phyloP scores from a whole-genome alignment of 37 sponge, comb jelly and placozoan species.

The Spongilla lacustris region DNA sequence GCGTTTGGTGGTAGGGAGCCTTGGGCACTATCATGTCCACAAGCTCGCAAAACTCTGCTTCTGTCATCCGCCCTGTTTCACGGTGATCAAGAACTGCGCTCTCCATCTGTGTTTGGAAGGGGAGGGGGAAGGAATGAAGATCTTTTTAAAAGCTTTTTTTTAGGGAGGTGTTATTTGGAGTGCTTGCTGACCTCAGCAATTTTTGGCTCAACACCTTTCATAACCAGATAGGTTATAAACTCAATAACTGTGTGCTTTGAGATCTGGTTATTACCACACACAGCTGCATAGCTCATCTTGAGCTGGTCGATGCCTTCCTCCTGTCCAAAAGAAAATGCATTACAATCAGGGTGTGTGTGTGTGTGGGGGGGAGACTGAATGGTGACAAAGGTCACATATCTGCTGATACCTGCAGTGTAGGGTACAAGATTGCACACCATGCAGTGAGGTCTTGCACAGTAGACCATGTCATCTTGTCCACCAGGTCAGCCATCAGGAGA shows the following conservation, averaged over 20 bases:
- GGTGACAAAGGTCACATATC: background rate
- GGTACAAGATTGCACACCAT: conserved; percentile 44
- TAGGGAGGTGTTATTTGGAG: background rate
- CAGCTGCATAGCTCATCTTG: conserved; percentile 45
- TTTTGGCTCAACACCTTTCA: conserved; percentile 67
- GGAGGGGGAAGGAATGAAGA: background rate
- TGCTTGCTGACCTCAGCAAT: conserved; percentile 44
- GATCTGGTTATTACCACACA: conserved; percentile 25
- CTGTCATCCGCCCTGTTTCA: conserved; percentile 41
- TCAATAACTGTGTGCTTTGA: conserved; percentile 34
- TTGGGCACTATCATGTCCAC: conserved; percentile 36
- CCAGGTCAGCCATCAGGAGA: conserved; percentile 43
- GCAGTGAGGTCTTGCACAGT: conserved; percentile 38
- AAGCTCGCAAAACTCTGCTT: conserved; percentile 74
- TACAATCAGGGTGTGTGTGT: too few species aligned
- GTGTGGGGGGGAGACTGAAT: too few species aligned
- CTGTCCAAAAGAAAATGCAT: conserved; percentile 47
- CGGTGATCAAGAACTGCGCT: conserved; percentile 26
- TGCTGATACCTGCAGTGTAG: conserved; percentile 52
- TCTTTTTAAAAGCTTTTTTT: background rate
- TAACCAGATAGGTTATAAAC: conserved; percentile 38
- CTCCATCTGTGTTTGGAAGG: conserved; percentile 41
- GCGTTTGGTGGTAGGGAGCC: conserved; percentile 38
- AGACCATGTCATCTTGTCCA: conserved; percentile 35
- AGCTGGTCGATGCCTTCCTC: conserved; percentile 74